A percentile compares a stretch with the other conserved stretches of the same genome.
Conservation (phyloP, 2,113 vertebrate genomes). For the Cephalopholis sonnerati region DNA sequence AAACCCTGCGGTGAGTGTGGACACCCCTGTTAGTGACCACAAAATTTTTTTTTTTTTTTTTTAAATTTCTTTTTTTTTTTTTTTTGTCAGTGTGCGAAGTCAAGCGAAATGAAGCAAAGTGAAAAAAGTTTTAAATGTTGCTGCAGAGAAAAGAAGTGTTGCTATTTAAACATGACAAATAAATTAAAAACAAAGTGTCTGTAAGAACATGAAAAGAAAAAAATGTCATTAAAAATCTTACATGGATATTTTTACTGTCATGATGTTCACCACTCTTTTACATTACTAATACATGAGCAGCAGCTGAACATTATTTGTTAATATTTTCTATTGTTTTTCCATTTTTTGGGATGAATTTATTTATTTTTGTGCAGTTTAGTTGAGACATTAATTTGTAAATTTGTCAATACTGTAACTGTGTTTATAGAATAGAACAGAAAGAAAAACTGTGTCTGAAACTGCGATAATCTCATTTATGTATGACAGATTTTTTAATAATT, state of each 20-base stretch:
- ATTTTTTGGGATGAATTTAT: not conserved
- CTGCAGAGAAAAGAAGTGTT: no score
- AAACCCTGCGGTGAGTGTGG: slow-evolving; percentile 49
- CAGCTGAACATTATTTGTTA: not conserved
- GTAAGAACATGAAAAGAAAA: not conserved
- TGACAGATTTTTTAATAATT: no score
- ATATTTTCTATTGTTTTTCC: not conserved
- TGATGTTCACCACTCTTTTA: not conserved
- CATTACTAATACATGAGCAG: not conserved
- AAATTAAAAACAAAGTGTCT: not conserved
- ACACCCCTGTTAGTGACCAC: not conserved
- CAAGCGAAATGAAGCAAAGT: not conserved
- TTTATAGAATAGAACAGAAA: no score
- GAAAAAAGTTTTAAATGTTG: not conserved
- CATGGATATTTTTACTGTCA: not conserved
- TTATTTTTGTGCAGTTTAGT: not conserved
- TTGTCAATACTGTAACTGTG: not conserved
- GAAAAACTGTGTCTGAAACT: no score
- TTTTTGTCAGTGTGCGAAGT: not conserved
- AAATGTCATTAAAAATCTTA: no score
- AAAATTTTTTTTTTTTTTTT: not conserved
- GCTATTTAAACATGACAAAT: not conserved
- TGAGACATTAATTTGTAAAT: not conserved
- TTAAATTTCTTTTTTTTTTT: not conserved
- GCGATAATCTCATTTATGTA: no score